Evolutionary conservation across 1,140 invertebrate genomes (phyloP).

Genomic region (Arion vulgaris): DNA sequence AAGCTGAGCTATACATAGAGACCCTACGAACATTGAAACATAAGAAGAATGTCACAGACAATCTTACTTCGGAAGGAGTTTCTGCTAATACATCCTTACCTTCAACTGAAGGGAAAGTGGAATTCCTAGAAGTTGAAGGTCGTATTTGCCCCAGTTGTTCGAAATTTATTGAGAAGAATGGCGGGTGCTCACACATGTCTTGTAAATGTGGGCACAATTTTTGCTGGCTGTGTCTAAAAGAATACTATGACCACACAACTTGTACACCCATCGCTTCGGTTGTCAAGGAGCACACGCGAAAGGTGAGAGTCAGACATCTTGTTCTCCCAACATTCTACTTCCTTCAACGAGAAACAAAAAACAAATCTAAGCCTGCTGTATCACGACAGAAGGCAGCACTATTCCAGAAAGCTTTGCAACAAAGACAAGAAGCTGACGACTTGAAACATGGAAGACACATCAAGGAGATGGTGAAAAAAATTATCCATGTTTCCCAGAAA

Average conservation of each 20-base stretch:
- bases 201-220: slow-evolving; percentile 40
- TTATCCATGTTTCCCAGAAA: background rate
- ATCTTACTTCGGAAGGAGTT: background rate
- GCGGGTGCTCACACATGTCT: slow-evolving; percentile 39
- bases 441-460: too few relatives aligned
- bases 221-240: slow-evolving; percentile 38
- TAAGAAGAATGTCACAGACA: background rate
- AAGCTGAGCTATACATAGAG: slow-evolving; percentile 38
- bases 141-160: slow-evolving; percentile 37
- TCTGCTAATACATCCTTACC: background rate
- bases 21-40: slow-evolving; percentile 17
- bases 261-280: background rate
- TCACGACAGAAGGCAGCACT: slow-evolving; percentile 3
- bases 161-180: slow-evolving; percentile 43
- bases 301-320: background rate
- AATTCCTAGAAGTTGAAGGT: slow-evolving; percentile 24
- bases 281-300: background rate
- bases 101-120: background rate
- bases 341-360: background rate
- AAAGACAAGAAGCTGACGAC: background rate
- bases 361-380: background rate
- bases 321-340: background rate
- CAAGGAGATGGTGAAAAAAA: background rate
- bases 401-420: slow-evolving; percentile 23
- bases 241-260: background rate